Evolutionary conservation across 2,797 vertebrate genomes (phyloP), one percentile per base, ranked within the genome.

Genomic region (Todus mexicanus): DNA sequence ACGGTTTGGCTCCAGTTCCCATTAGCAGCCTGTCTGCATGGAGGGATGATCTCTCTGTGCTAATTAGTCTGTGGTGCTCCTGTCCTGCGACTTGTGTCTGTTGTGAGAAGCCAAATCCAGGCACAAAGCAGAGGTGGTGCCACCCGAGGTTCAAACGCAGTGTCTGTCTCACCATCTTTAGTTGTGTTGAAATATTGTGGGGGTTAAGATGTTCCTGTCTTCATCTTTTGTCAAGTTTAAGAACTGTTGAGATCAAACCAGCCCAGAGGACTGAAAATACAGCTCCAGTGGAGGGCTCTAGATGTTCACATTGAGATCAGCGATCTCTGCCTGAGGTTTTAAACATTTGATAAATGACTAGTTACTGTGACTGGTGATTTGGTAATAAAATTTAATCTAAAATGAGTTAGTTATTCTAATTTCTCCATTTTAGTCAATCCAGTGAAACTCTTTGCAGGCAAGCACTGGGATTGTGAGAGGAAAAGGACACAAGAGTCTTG

Each of bases 1-100:
- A 1, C 47, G 25, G 82, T 81, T 85, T 35, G n/a, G 35, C 51
- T 83, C 23, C n/a, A 31, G 47, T 78, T 92, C 29, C 63, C 0
- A 0, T 51, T 45, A 38, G 23, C 51, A 84, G 47, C 31, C 17
- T 0, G 0, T 27, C 35, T 22, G 15, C 35, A 9, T 48, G 38
- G 54, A 75, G 37, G 33, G 57, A 27, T 4, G 5, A 2, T 15
- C 22, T 53, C 12, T 72, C 14, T 74, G 31, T 60, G 48, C 72
- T 69, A 5, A 29, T 54, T 38, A 66, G 38, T 38, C 65, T 2
- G 1, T 43, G 35, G 15, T 72, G 50, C 29, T 87, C 60, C 51
- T 87, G 26, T 74, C 40, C 51, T 68, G 37, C 43, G 72, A 59
- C 60, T 86, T 70, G 5, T 50, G 82, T 70, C 35, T 76, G 9